phyloP scores from a whole-genome alignment of 35 echinoderm and acorn worm genomes.

The Apostichopus parvimensis region DNA sequence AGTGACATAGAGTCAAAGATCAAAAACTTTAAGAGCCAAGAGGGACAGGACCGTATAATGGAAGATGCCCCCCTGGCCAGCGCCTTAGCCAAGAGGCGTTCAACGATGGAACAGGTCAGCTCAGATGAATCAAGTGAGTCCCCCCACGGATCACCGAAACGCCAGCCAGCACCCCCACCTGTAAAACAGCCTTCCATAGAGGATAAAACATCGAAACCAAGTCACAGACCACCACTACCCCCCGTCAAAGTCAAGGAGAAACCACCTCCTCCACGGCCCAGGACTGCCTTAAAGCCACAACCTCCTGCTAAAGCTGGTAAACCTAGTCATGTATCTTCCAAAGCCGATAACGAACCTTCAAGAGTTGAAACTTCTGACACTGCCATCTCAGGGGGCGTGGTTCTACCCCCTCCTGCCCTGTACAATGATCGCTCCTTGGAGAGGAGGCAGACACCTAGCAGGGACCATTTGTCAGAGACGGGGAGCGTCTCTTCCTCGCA shows the following conservation, averaged over 20 bases:
- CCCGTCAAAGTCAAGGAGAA: slow-evolving; percentile 6
- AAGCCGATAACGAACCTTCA: not conserved
- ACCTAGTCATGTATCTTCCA: not conserved
- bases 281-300: not conserved
- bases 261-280: slow-evolving; percentile 48
- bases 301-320: not conserved
- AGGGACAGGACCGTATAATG: slow-evolving; percentile 7
- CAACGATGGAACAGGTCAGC: slow-evolving; percentile 60
- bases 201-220: slow-evolving; percentile 18
- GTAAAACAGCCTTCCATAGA: not conserved
- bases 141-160: slow-evolving; percentile 21
- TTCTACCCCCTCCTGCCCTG: slow-evolving; percentile 68
- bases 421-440: slow-evolving; percentile 57
- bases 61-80: slow-evolving; percentile 51
- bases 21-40: slow-evolving; percentile 57
- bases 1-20: slow-evolving; percentile 85
- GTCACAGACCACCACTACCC: slow-evolving; percentile 35
- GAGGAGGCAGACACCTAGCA: not conserved
- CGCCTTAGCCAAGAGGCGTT: slow-evolving; percentile 72
- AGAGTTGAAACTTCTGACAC: not conserved
- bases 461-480: slow-evolving; percentile 73
- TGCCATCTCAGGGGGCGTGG: slow-evolving; percentile 21
- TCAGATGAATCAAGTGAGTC: slow-evolving; percentile 68
- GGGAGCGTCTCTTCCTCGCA: slow-evolving; percentile 87
- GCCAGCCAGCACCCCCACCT: not conserved